These are phyloP conservation scores for Onthophagus taurus DNA, from an alignment of 1,140 invertebrate genomes.

Conservation along the genomic window DNA sequence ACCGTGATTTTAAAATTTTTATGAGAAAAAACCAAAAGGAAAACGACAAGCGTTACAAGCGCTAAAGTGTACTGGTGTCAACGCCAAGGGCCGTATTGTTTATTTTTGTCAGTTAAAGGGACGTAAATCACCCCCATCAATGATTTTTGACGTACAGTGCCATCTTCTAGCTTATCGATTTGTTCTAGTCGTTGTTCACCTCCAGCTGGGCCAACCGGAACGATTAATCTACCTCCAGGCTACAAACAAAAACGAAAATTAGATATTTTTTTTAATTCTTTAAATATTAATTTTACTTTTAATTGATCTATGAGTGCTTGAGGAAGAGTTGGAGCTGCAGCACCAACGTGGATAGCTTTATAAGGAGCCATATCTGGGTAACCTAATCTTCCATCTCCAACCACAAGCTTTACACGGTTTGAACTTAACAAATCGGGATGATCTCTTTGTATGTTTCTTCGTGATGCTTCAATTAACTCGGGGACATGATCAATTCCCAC, in stretches of 20 bases:
- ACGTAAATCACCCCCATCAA: slow-evolving; percentile 97
- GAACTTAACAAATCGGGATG: slow-evolving; percentile 56
- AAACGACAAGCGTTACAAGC: too few species aligned
- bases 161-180: slow-evolving; percentile 82
- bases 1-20: too few species aligned
- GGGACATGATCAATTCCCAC: slow-evolving; percentile 92
- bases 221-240: slow-evolving; percentile 79
- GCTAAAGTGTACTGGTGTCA: too few species aligned
- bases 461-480: slow-evolving; percentile 67
- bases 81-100: slow-evolving; percentile 41
- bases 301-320: slow-evolving; percentile 52
- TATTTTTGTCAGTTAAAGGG: slow-evolving; percentile 82
- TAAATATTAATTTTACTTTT: slow-evolving; percentile 40
- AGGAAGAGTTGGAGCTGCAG: slow-evolving; percentile 72
- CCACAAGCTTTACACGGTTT: slow-evolving; percentile 60
- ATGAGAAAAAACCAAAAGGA: too few species aligned
- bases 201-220: slow-evolving; percentile 80
- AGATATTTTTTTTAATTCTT: background rate
- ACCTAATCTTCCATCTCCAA: slow-evolving; percentile 79
- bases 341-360: slow-evolving; percentile 91
- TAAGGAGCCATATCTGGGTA: slow-evolving; percentile 65
- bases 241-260: slow-evolving; percentile 19
- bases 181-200: slow-evolving; percentile 74
- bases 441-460: slow-evolving; percentile 68
- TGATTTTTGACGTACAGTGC: slow-evolving; percentile 62